These are phyloP conservation scores for Calephelis nemesis DNA, from an alignment of 1,140 invertebrate genomes.

Conservation along the genomic window DNA sequence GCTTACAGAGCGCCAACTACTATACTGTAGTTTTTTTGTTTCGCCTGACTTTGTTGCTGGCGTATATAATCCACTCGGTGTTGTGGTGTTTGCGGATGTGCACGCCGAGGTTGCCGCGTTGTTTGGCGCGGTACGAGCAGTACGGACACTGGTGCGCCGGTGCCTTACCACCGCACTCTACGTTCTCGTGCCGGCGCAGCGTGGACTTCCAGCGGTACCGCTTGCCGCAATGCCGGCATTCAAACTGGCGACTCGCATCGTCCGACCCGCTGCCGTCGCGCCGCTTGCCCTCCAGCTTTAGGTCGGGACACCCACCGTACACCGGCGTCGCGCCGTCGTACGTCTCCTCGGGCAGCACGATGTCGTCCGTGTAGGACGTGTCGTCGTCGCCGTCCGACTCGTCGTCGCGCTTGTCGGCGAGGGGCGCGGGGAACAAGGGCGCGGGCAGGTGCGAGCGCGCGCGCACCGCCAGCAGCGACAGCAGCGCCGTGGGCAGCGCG, in stretches of 20 bases:
- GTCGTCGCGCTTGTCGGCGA: constrained; percentile 34
- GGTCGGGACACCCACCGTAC: constrained; percentile 68
- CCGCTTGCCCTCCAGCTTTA: constrained; percentile 56
- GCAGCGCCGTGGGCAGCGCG: constrained; percentile 51
- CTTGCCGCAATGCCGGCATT: constrained; percentile 89
- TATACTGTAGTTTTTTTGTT: constrained; percentile 67
- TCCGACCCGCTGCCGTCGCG: constrained; percentile 56
- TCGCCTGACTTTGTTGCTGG: constrained; percentile 70
- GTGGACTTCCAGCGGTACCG: constrained; percentile 91
- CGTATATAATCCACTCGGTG: constrained; percentile 73
- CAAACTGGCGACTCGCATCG: constrained; percentile 84
- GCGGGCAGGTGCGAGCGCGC: constrained; percentile 60
- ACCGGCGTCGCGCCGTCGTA: constrained; percentile 37
- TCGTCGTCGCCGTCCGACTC: constrained; percentile 62
- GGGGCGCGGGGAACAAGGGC: constrained; percentile 38
- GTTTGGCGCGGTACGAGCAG: constrained; percentile 88
- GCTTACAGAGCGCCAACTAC: constrained; percentile 6
- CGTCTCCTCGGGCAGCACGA: constrained; percentile 69
- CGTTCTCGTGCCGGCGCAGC: constrained; percentile 89
- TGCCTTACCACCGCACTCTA: constrained; percentile 92
- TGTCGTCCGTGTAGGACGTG: constrained; percentile 75
- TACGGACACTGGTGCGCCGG: constrained; percentile 90
- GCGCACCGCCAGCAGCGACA: constrained; percentile 46
- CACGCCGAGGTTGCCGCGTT: constrained; percentile 89
- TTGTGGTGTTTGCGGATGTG: constrained; percentile 88